These are phyloP conservation scores for Passer domesticus DNA, from an alignment of 2,113 vertebrate genomes.

Conservation along the genomic window DNA sequence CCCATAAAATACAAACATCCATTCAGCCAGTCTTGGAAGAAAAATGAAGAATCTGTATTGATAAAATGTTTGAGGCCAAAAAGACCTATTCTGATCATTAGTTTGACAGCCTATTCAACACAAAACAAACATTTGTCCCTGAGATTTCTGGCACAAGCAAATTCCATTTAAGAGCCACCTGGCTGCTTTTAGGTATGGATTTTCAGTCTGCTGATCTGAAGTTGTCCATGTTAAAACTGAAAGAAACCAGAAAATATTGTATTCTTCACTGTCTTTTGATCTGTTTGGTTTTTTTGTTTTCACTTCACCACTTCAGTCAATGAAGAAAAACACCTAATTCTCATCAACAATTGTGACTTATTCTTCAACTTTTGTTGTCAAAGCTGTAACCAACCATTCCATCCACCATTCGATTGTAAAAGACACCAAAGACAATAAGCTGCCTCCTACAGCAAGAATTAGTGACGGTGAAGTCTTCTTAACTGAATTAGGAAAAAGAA, in stretches of 20 bases:
- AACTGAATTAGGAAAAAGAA: background rate
- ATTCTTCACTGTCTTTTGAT: background rate
- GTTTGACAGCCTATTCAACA: background rate
- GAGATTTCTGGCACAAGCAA: background rate
- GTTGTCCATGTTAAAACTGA: background rate
- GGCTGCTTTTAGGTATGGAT: background rate
- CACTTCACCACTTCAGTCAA: background rate
- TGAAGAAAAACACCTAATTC: background rate
- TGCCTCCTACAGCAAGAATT: background rate
- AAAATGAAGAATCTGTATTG: background rate
- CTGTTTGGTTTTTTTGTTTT: background rate
- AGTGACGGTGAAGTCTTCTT: background rate
- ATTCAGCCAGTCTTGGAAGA: background rate
- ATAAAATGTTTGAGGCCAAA: constrained; percentile 3
- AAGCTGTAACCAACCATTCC: background rate
- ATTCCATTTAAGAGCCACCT: background rate
- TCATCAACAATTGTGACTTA: background rate
- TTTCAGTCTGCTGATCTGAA: background rate
- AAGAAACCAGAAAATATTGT: background rate
- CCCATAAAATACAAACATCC: background rate
- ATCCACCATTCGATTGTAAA: background rate
- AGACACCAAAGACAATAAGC: background rate
- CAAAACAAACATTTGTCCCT: background rate
- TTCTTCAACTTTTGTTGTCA: background rate
- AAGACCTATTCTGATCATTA: background rate